A percentile compares a stretch with the other conserved stretches of the same genome.
Evolutionary conservation across 2,888 invertebrate genomes (phyloP).

Genomic region (Leuctra nigra): DNA sequence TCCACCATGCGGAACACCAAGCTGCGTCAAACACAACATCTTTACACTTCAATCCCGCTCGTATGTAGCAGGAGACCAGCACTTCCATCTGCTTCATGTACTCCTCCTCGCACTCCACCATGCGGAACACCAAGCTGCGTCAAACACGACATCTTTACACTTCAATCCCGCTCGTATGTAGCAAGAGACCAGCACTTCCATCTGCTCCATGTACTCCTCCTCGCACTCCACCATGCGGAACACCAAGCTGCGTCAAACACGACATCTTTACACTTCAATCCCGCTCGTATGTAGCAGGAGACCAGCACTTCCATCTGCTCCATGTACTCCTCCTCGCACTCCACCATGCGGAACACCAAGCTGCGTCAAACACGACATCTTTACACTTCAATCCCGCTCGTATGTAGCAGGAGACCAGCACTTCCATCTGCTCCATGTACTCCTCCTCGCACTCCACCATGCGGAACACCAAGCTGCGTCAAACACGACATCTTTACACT

Average conservation of each 20-base stretch:
- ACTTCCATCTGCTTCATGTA: constrained; percentile 87
- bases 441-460: constrained; percentile 92
- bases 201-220: constrained; percentile 86
- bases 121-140: constrained; percentile 71
- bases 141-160: no score
- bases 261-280: constrained; percentile 94
- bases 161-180: no score
- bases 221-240: constrained; percentile 91
- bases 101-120: constrained; percentile 91
- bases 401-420: constrained; percentile 68
- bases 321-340: constrained; percentile 86
- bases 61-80: constrained; percentile 75
- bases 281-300: constrained; percentile 78
- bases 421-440: constrained; percentile 85
- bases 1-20: constrained; percentile 87
- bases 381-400: no score
- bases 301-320: constrained; percentile 81
- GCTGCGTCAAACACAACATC: constrained; percentile 63
- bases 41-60: constrained; percentile 91
- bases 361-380: constrained; percentile 47
- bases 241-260: constrained; percentile 60
- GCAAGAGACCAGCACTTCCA: constrained; percentile 78
- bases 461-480: constrained; percentile 67
- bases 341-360: constrained; percentile 84
- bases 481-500: no score